Base-by-base conservation (phyloP, 2,797 vertebrate genomes). In the Lacerta bilineata region DNA sequence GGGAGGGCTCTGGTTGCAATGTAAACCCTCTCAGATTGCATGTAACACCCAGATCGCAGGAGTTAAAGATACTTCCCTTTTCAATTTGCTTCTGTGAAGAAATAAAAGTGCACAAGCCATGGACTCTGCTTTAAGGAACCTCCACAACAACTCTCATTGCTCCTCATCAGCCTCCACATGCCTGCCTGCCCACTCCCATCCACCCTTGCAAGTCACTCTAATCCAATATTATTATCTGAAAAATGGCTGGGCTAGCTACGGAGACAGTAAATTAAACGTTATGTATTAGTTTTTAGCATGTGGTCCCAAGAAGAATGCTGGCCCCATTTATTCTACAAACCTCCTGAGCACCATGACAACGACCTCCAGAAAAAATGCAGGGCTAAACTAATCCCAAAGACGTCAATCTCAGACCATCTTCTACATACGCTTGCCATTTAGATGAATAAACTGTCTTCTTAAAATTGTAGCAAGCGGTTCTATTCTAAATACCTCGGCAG, bases 251-350 rank as follows among this genome's bases (percentile, higher is more conserved):
- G 97, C 96, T 97, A 94, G 95, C 97, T 97, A 95, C 94, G 95
- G 97, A 98, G 98, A 98, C 98, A 98, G 98, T 98, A 99, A 99
- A 99, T 99, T 98, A 98, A 98, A 98, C 96, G 98, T 98, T 98
- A 98, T 98, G 98, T 98, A 98, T 97, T 98, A 97, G 97, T 97
- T 97, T 98, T 96, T 96, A 94, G 96, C 92, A 41, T 94, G 95
- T 95, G 93, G 97, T 97, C 97, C 96, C 41, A 80, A 96, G 96
- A 97, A 96, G 96, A 95, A 94, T 0, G 64, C 90, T 4, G 94
- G 96, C 95, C 96, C 97, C 97, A 98, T 98, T 98, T 98, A 97
- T 98, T 97, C 94, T 93, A 94, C 94, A 95, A 95, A 96, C 95
- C 94, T 96, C 96, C 95, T 33, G 75, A 88, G 95, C 95, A 90